Evolutionary conservation across 2,797 vertebrate species (phyloP).

Genomic region (Sebastes alutus): DNA sequence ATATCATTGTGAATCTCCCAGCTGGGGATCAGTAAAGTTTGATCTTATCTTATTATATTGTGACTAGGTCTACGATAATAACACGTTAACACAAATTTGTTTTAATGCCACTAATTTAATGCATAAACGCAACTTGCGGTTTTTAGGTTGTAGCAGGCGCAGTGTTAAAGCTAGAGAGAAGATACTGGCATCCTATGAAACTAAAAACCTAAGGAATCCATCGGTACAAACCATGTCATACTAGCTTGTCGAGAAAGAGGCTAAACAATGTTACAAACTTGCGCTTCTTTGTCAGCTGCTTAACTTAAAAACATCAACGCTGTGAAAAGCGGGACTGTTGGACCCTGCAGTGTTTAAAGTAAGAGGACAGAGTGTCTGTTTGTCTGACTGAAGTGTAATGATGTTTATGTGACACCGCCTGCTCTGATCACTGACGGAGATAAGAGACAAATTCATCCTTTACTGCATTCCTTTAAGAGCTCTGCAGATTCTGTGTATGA

Average conservation of each 20-base stretch:
- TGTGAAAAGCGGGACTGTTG: background rate
- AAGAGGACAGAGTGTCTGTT: background rate
- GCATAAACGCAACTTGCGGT: too few relatives aligned
- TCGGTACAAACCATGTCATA: too few relatives aligned
- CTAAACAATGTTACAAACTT: too few relatives aligned
- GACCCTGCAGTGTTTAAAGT: background rate
- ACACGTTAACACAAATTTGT: too few relatives aligned
- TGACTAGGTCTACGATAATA: too few relatives aligned
- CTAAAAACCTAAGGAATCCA: too few relatives aligned
- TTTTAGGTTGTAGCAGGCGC: too few relatives aligned
- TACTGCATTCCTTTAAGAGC: slow-evolving; percentile 24
- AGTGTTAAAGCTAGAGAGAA: too few relatives aligned
- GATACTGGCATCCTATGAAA: too few relatives aligned
- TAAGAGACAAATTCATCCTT: slow-evolving; percentile 10
- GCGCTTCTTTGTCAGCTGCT: background rate
- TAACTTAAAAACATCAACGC: background rate
- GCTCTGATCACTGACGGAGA: slow-evolving; percentile 27
- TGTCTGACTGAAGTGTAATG: slow-evolving; percentile 29
- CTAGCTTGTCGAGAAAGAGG: too few relatives aligned
- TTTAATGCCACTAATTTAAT: too few relatives aligned
- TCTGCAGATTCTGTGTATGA: slow-evolving; percentile 1
- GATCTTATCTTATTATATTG: background rate
- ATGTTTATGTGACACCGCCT: slow-evolving; percentile 40
- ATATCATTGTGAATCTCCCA: background rate
- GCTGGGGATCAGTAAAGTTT: background rate